Percentiles rank a stretch among this genome's conserved stretches.
These are phyloP conservation scores for Phorcus lineatus DNA, from an alignment of 2,888 invertebrate genomes.

Conservation along the genomic window DNA sequence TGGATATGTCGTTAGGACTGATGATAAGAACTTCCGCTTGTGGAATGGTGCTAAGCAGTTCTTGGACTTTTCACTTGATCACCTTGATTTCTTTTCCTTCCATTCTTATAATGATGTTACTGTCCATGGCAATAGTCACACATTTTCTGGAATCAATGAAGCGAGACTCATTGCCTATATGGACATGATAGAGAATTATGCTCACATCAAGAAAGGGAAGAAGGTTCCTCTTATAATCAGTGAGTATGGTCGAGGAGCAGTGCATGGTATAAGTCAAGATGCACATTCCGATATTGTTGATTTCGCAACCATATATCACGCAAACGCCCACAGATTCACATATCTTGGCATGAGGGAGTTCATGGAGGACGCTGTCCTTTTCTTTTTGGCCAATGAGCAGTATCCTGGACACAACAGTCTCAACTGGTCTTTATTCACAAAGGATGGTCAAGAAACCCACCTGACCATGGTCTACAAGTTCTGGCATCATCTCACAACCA, in stretches of 20 bases:
- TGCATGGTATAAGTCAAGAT: neutral
- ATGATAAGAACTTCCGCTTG: neutral
- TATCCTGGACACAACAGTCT: neutral
- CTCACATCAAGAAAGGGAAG: neutral
- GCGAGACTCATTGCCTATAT: neutral
- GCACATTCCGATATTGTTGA: neutral
- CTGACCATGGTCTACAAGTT: neutral
- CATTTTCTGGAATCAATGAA: neutral
- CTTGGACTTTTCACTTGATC: neutral
- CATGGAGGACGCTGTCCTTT: neutral
- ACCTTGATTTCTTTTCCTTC: neutral
- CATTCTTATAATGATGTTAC: neutral
- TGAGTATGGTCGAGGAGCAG: neutral
- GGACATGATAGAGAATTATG: neutral
- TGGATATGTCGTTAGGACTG: neutral
- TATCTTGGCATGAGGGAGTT: neutral
- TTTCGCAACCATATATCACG: neutral
- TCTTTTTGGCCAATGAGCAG: neutral
- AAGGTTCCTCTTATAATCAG: neutral
- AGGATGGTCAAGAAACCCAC: neutral
- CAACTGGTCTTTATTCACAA: neutral
- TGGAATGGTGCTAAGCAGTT: neutral
- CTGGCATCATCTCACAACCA: neutral
- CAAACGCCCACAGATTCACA: neutral
- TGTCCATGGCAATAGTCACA: neutral